Evolutionary conservation across 2,113 vertebrate species (phyloP), one percentile per base, ranked within the genome.

Genomic region (Pygoscelis antarcticus): DNA sequence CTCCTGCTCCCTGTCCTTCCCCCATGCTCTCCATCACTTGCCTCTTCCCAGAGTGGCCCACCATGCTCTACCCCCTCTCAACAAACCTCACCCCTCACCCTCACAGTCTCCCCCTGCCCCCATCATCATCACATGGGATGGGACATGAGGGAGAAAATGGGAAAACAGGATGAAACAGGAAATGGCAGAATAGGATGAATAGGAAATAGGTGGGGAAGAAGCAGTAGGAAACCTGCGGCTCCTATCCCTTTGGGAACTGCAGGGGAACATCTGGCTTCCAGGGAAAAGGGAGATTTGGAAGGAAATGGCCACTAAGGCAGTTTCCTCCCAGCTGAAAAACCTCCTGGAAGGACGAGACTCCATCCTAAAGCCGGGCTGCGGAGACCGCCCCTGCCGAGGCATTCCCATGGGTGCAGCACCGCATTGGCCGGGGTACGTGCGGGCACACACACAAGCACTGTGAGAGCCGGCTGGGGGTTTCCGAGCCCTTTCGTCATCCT

Each of bases 401-500:
- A 34, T 40, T 57, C 71, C 62, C 71, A 16, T 1, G 11, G 36
- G 26, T 14, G n/a, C 74, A 91, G 38, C 29, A 34, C 51, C 0
- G 0, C 2, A 2, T 23, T 2, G 6, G 46, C 20, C 2, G 15
- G 70, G 55, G 51, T 57, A 30, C 13, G 9, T 60, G 85, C 0
- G 1, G 44, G 68, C 26, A 26, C 71, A 72, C 46, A 65, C 40
- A 70, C 0, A 69, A 16, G 36, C 60, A 8, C 47, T 30, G 58
- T 26, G 76, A 36, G 86, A 65, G 49, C 68, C 3, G n/a, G 7
- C 57, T 21, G 38, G 23, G 51, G 42, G 44, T 20, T 29, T 38
- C 52, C 4, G 11, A 81, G 36, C 40, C 69, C 55, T 55, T 38
- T 42, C 6, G 2, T 20, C 83, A 21, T 5, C 90, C n/a, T 58